Evolutionary conservation across 2,888 invertebrate genomes (phyloP).

Genomic region (Phyllotreta striolata): DNA sequence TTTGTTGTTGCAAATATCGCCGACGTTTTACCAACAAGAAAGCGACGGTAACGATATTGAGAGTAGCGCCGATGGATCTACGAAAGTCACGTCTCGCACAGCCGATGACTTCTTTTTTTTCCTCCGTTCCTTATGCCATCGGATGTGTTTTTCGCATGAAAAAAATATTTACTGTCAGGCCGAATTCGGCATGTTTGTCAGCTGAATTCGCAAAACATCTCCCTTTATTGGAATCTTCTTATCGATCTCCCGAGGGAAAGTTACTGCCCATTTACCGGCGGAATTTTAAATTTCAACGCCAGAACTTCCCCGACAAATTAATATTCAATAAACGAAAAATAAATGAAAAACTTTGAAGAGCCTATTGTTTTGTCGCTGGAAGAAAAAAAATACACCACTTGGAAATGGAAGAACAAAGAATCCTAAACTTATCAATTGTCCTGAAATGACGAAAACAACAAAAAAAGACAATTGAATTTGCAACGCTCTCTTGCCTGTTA

Average conservation of each 20-base stretch:
- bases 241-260: not conserved
- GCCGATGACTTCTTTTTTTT: slow-evolving; percentile 27
- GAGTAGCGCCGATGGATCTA: slow-evolving; percentile 24
- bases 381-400: too few species aligned
- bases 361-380: not conserved
- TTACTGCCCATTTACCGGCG: not conserved
- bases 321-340: not conserved
- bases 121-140: slow-evolving; percentile 1
- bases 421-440: slow-evolving; percentile 18
- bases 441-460: slow-evolving; percentile 11
- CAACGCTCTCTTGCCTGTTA: slow-evolving; percentile 35
- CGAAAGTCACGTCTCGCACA: slow-evolving; percentile 32
- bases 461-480: slow-evolving; percentile 32
- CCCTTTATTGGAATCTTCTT: slow-evolving; percentile 9
- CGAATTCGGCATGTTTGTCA: slow-evolving; percentile 27
- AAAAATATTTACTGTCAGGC: slow-evolving; percentile 27
- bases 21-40: slow-evolving; percentile 31
- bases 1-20: slow-evolving; percentile 40
- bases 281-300: slow-evolving; percentile 3
- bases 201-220: slow-evolving; percentile 23
- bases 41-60: slow-evolving; percentile 33
- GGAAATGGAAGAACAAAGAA: slow-evolving; percentile 3
- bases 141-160: not conserved
- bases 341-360: slow-evolving; percentile 1
- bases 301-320: too few species aligned